Evolutionary conservation across 2,797 vertebrate genomes (phyloP).

Genomic region (Ara ararauna): DNA sequence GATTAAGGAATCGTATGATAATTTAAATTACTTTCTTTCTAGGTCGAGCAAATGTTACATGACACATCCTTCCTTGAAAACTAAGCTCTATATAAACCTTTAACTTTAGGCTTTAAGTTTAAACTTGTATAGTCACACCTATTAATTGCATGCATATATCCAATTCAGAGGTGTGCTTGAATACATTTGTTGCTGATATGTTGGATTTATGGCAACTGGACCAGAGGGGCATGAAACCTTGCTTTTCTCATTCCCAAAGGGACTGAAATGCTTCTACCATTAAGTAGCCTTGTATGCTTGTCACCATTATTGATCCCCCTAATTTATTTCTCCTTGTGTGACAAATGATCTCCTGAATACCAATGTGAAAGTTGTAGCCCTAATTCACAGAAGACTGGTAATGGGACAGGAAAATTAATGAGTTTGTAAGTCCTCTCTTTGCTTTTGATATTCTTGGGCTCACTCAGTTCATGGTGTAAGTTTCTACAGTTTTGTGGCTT

Average conservation of each 20-base stretch:
- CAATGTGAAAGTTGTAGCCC: neutral
- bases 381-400: neutral
- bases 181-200: neutral
- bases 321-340: constrained; percentile 11
- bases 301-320: neutral
- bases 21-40: constrained; percentile 6
- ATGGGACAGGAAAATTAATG: neutral
- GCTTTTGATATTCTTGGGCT: neutral
- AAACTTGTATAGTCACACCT: neutral
- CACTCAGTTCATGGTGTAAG: neutral
- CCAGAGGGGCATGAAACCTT: neutral
- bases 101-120: neutral
- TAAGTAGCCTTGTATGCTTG: neutral
- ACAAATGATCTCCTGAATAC: constrained; percentile 31
- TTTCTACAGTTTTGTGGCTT: neutral
- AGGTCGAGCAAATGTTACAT: neutral
- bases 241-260: neutral
- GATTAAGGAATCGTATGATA: neutral
- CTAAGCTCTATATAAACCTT: neutral
- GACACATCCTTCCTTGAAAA: neutral
- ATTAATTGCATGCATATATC: neutral
- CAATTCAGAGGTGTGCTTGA: neutral
- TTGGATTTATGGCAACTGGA: neutral
- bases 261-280: neutral
- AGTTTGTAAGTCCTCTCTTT: neutral